Evolutionary conservation across 2,888 invertebrate species (phyloP), one percentile per base, ranked within the genome.

Genomic region (Trachelus iudaicus): DNA sequence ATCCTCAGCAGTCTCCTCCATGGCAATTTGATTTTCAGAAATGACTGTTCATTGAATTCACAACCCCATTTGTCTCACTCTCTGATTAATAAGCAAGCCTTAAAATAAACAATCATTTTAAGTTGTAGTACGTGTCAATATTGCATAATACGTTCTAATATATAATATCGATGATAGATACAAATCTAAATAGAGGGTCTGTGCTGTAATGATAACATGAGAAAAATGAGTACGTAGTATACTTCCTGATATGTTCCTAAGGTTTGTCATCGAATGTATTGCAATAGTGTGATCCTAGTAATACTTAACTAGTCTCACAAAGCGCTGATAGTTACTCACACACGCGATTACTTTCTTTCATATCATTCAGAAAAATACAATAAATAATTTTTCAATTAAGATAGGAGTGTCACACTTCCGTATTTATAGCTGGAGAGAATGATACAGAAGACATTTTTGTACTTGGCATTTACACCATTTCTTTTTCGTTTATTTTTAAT

Each of bases 401-500:
- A 56, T 56, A 56, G 56, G 23, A 56, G 56, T 56, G 9, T 81
- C 81, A 77, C 76, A 83, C 73, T 82, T 81, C 77, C 76, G 77
- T 81, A 81, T 75, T 56, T 23, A 33, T 81, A 76, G 15, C 76
- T 78, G 76, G 81, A 79, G 79, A 77, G 76, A 80, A 79, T 81
- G 79, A 81, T 79, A 78, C 75, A 75, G 77, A 76, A 76, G 80
- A 80, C 77, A 78, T 80, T 83, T 87, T 88, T 88, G 86, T 87
- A 89, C 87, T 87, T 83, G 85, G 85, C 87, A 87, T 87, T 87
- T 87, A 85, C 83, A 56, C 56, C 6, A 87, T 83, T 85, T 78
- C 78, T 75, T 81, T 79, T 76, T 80, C 34, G 68, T 75, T 71
- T 69, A n/a, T 74, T 79, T 76, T 56, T 34, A 79, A 73, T 80